These are phyloP conservation scores for Rhizomys pruinosus DNA, from an alignment of 2,113 vertebrate species.

Conservation along the genomic window DNA sequence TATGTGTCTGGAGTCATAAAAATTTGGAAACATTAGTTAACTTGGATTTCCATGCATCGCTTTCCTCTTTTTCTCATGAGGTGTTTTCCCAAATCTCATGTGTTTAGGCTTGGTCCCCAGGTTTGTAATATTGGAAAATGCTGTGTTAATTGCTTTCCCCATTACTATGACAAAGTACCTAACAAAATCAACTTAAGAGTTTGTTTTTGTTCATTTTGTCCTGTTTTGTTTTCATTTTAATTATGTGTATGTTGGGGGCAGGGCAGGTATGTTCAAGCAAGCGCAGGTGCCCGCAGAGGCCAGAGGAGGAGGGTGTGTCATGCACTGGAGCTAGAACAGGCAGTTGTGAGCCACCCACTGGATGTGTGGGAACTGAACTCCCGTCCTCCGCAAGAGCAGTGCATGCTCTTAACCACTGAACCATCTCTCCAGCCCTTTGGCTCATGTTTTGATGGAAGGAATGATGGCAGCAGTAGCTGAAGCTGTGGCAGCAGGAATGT, in stretches of 20 bases:
- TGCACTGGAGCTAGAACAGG: too few species aligned
- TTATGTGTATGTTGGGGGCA: too few species aligned
- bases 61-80: conserved; percentile 11
- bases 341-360: too few species aligned
- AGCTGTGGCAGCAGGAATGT: not conserved
- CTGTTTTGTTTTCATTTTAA: too few species aligned
- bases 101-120: not conserved
- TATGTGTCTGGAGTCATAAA: not conserved
- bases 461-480: not conserved
- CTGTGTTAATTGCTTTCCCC: not conserved
- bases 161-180: not conserved
- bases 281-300: too few species aligned
- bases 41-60: not conserved
- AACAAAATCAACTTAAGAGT: not conserved
- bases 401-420: too few species aligned
- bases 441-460: not conserved
- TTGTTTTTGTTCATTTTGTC: not conserved
- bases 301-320: too few species aligned
- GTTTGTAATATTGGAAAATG: not conserved
- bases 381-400: too few species aligned
- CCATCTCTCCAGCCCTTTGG: too few species aligned
- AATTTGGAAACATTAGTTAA: not conserved
- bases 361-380: too few species aligned
- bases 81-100: not conserved
- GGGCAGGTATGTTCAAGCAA: too few species aligned